Evolutionary conservation across 2,888 invertebrate genomes (phyloP).

Genomic region (Tinea pellionella): DNA sequence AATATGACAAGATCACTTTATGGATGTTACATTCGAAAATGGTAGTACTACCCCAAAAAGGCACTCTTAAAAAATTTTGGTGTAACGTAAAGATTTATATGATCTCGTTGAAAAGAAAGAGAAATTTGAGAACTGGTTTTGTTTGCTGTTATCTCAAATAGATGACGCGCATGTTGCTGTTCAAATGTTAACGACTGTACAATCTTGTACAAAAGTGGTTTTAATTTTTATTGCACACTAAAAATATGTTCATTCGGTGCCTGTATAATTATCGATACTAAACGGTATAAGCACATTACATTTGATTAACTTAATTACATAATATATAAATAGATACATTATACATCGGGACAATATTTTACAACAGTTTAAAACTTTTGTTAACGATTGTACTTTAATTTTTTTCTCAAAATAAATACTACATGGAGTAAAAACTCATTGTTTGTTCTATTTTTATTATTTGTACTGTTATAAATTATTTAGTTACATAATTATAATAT

Average conservation of each 20-base stretch:
- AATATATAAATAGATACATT: no score
- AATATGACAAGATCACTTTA: no score
- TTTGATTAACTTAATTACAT: no score
- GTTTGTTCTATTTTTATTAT: neutral
- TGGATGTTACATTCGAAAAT: no score
- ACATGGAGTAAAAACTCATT: neutral
- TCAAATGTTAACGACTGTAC: neutral
- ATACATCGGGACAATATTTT: no score
- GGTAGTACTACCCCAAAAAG: no score
- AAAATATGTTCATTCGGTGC: no score
- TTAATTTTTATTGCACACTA: no score
- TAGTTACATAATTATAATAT: neutral
- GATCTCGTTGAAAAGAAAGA: constrained; percentile 19
- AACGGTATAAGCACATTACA: no score
- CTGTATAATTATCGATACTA: no score
- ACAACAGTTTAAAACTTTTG: neutral
- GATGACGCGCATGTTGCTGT: constrained; percentile 7
- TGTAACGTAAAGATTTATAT: neutral
- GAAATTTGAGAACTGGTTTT: constrained; percentile 37
- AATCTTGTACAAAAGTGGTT: neutral
- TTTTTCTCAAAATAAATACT: neutral
- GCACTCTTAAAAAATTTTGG: no score
- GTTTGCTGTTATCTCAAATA: constrained; percentile 23
- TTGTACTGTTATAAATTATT: neutral
- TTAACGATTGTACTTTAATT: neutral